Base-by-base conservation (phyloP, 2,797 vertebrate genomes). In the Esox masquinongy region DNA sequence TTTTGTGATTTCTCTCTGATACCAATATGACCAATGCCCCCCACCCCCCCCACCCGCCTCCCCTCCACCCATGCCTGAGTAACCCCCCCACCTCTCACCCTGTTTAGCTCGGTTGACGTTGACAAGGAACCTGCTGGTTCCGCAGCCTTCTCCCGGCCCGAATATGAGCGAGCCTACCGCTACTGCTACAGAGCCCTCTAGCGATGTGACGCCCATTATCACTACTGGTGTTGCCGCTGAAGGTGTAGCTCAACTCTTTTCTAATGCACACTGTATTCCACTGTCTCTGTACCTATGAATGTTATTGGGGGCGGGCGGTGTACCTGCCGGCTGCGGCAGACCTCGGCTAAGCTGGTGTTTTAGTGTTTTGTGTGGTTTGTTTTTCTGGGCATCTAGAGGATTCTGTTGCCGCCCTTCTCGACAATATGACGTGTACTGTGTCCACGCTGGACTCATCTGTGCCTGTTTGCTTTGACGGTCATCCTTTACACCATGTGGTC, bases 81-180 rank as follows among this genome's bases (percentile, higher is more conserved):
- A 76, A 84, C 81, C 72, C 80, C 39, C 70, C 51, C 74, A 74
- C 75, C 80, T 82, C 34, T 80, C 70, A 73, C 77, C 83, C 76
- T 86, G 70, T 85, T 80, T 80, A 88, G 87, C 80, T 79, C 86
- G 73, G 78, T 84, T 84, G 82, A 84, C 76, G 83, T 86, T 87
- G 77, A 78, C 67, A 82, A 83, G 88, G 88, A 89, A 89, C 86
- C 85, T 22, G 81, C 82, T 81, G 83, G 84, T 89, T 87, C 86
- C 88, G 24, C 82, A 68, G 80, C 83, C 53, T 61, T 70, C 83
- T 75, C 72, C 80, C 77, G 47, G 36, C 77, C 78, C 50, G 75
- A 89, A 67, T 77, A 89, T 88, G 88, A 89, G 84, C 77, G 70
- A 85, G 77, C 82, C 85, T 71, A 34, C 31, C 15, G 16, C 64